Evolutionary conservation across 2,797 vertebrate species (phyloP).

Genomic region (Eulemur coronatus): DNA sequence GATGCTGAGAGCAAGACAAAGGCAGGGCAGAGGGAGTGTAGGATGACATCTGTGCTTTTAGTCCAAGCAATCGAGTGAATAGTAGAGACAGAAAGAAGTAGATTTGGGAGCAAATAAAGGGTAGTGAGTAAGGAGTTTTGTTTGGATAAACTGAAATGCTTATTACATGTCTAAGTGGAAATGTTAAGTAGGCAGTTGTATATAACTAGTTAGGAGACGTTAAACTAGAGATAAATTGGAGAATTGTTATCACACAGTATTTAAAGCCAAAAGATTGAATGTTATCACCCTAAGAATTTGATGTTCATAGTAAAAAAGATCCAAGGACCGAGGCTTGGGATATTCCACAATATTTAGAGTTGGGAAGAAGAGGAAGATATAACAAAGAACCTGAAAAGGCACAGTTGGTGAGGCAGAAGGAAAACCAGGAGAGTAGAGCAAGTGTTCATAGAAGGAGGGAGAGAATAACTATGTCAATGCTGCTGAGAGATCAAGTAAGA

Average conservation of each 20-base stretch:
- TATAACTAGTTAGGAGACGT: not conserved
- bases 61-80: not conserved
- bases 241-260: not conserved
- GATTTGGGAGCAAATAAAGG: not conserved
- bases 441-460: not conserved
- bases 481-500: not conserved
- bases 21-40: not conserved
- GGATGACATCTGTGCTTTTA: not conserved
- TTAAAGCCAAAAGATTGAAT: not conserved
- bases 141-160: not conserved
- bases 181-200: not conserved
- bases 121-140: not conserved
- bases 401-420: conserved; percentile 3
- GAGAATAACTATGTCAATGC: not conserved
- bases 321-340: not conserved
- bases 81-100: conserved; percentile 5
- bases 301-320: conserved; percentile 1
- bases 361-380: not conserved
- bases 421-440: not conserved
- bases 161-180: not conserved
- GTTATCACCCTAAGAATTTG: not conserved
- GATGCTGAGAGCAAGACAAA: not conserved
- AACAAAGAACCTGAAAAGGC: not conserved
- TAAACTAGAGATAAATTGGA: not conserved
- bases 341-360: not conserved